Evolutionary conservation across 2,797 vertebrate genomes (phyloP).

Genomic region (Catostomus latipinnis): DNA sequence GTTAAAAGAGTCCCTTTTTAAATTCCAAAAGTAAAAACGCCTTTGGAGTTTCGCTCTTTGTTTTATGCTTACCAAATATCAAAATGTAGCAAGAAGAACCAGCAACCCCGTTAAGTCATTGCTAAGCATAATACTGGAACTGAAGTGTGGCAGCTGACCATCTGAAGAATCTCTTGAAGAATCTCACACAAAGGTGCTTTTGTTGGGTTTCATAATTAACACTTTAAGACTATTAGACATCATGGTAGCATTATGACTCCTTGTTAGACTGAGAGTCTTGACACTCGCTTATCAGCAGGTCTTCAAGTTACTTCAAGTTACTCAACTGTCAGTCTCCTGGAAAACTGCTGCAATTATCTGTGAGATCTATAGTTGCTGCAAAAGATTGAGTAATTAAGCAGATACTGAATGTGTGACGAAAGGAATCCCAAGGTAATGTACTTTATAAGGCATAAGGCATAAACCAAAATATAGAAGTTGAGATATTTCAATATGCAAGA

Average conservation of each 20-base stretch:
- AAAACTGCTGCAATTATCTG: not conserved
- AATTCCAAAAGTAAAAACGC: too few species aligned
- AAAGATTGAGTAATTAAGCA: too few species aligned
- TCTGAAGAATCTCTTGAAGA: constrained; percentile 1
- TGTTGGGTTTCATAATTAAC: constrained; percentile 1
- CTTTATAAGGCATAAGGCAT: too few species aligned
- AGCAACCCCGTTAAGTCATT: not conserved
- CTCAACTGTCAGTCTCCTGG: not conserved
- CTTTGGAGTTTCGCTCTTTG: too few species aligned
- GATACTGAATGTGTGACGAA: too few species aligned
- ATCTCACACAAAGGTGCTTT: constrained; percentile 7
- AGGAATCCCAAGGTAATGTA: too few species aligned
- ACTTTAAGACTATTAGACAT: constrained; percentile 5
- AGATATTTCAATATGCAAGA: too few species aligned
- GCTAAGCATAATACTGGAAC: not conserved
- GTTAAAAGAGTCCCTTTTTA: too few species aligned
- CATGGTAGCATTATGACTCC: constrained; percentile 11
- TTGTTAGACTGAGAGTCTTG: constrained; percentile 11
- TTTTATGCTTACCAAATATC: too few species aligned
- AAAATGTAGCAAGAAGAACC: too few species aligned
- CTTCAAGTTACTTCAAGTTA: not conserved
- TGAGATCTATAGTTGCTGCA: too few species aligned
- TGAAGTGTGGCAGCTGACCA: not conserved
- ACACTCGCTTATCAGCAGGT: not conserved
- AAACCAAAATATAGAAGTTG: too few species aligned